These are phyloP conservation scores for Anadara kagoshimensis DNA, from an alignment of 1,140 invertebrate species.

Conservation along the genomic window DNA sequence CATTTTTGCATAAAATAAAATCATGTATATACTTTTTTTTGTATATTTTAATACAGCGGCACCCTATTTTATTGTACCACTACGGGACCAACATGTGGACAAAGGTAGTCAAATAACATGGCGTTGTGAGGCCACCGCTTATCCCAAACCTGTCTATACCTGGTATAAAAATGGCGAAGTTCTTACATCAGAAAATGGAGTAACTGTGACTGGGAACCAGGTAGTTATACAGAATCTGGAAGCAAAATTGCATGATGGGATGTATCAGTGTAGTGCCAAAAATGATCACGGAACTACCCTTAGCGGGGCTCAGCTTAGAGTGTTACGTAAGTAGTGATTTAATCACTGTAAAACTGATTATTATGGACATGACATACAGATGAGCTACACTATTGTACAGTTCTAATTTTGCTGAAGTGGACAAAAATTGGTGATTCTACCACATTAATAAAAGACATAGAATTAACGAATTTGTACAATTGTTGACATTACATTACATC, in stretches of 20 bases:
- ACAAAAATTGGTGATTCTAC: too few relatives aligned
- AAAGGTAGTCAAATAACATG: conserved; percentile 86
- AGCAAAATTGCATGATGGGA: conserved; percentile 84
- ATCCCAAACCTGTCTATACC: conserved; percentile 92
- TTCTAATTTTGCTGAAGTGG: too few relatives aligned
- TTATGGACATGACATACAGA: too few relatives aligned
- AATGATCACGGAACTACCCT: conserved; percentile 92
- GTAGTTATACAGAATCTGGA: conserved; percentile 49
- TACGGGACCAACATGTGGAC: conserved; percentile 92
- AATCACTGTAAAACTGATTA: too few relatives aligned
- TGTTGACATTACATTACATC: too few relatives aligned
- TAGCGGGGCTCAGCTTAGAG: conserved; percentile 91
- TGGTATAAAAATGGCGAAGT: conserved; percentile 86
- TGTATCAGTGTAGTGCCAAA: conserved; percentile 95
- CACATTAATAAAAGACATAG: too few relatives aligned
- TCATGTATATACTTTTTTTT: too few relatives aligned
- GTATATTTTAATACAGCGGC: conserved; percentile 78
- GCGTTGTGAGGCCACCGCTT: conserved; percentile 96
- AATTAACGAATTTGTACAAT: too few relatives aligned
- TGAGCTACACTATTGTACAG: too few relatives aligned
- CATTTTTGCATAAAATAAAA: too few relatives aligned
- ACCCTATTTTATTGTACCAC: conserved; percentile 93
- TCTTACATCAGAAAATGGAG: conserved; percentile 76
- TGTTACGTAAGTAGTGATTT: conserved; percentile 76
- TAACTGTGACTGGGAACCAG: conserved; percentile 44